Evolutionary conservation across 2,888 invertebrate genomes (phyloP).

Genomic region (Mycalesis mineus): DNA sequence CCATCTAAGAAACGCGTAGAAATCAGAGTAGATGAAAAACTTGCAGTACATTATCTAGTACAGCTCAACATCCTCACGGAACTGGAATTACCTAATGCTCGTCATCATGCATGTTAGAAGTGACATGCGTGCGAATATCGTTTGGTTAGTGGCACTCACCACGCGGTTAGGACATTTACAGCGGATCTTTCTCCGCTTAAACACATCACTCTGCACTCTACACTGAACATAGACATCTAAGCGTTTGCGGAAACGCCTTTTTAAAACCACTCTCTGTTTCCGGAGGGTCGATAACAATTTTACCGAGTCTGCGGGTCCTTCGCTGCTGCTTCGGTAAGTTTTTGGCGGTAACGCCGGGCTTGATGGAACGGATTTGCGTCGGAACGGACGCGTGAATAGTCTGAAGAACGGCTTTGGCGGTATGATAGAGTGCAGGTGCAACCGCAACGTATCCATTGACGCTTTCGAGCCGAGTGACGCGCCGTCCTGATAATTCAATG

Average conservation of each 20-base stretch:
- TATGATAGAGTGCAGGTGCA: slow-evolving; percentile 76
- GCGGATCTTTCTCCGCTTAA: slow-evolving; percentile 50
- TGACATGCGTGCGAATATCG: slow-evolving; percentile 45
- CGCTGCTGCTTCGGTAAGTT: slow-evolving; percentile 70
- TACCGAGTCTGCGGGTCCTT: slow-evolving; percentile 72
- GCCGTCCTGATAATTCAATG: slow-evolving; percentile 64
- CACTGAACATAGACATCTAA: slow-evolving; percentile 72
- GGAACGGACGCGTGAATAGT: slow-evolving; percentile 82
- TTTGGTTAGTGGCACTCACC: slow-evolving; percentile 68
- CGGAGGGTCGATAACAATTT: slow-evolving; percentile 53
- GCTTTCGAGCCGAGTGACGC: slow-evolving; percentile 75
- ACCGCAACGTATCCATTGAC: slow-evolving; percentile 71
- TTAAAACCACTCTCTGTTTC: slow-evolving; percentile 55
- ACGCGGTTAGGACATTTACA: slow-evolving; percentile 67
- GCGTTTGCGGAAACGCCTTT: slow-evolving; percentile 64
- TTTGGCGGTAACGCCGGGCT: slow-evolving; percentile 81
- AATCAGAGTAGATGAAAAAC: too few relatives aligned
- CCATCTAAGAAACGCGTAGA: too few relatives aligned
- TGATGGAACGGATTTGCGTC: slow-evolving; percentile 82
- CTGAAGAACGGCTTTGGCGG: slow-evolving; percentile 80
- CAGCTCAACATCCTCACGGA: too few relatives aligned
- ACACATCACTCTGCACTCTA: slow-evolving; percentile 51
- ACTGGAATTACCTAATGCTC: not conserved
- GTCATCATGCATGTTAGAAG: slow-evolving; percentile 48
- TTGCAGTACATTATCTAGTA: too few relatives aligned